A percentile compares a stretch with the other conserved stretches of the same genome.
Conservation (phyloP, 2,797 vertebrate species). For the Sphenodon punctatus region DNA sequence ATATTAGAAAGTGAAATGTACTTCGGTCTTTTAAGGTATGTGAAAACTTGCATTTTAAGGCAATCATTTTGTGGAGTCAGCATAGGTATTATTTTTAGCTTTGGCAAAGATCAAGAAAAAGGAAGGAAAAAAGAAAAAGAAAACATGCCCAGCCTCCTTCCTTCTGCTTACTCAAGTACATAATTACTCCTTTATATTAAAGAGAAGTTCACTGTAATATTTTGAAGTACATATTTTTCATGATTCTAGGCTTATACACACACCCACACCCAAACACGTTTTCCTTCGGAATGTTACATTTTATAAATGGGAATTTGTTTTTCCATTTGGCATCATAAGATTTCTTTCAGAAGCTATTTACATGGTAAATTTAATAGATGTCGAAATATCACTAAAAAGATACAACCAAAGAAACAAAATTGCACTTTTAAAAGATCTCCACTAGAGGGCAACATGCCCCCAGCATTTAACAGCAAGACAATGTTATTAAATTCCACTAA, state of each 20-base stretch:
- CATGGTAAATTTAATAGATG: background rate
- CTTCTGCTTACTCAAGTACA: background rate
- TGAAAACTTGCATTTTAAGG: background rate
- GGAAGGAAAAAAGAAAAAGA: background rate
- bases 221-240: background rate
- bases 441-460: slow-evolving; percentile 76
- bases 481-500: background rate
- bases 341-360: slow-evolving; percentile 13
- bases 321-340: background rate
- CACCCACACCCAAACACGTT: too few species aligned
- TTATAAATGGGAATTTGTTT: background rate
- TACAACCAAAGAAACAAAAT: background rate
- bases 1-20: background rate
- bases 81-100: background rate
- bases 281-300: too few species aligned
- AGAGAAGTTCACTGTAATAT: background rate
- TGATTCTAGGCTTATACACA: fast-evolving
- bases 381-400: background rate
- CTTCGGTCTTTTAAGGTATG: background rate
- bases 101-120: background rate
- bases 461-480: background rate
- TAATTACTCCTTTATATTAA: background rate
- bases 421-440: slow-evolving; percentile 31
- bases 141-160: background rate
- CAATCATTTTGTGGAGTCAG: background rate